Base-by-base conservation (phyloP, 2,797 vertebrate genomes). In the Taeniopygia guttata region DNA sequence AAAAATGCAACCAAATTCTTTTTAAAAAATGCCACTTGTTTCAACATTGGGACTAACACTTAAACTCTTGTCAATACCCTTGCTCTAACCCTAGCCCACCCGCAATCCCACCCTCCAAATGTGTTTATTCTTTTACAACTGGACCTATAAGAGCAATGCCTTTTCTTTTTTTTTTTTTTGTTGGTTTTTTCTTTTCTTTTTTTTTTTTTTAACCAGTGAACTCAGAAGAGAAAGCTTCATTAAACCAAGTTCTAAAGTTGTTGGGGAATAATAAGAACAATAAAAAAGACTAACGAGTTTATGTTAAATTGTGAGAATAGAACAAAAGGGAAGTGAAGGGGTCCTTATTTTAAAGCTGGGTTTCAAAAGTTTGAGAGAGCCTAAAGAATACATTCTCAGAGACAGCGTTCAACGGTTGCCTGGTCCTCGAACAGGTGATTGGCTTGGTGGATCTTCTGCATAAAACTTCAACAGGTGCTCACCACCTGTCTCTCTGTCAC, bases 11-110 rank as follows among this genome's bases (percentile, higher is more conserved):
- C 98, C 97, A 98, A 98, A 98, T 98, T 98, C 18, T 75, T 95
- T 98, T 98, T 98, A 98, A 99, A 99, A 99, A 99, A 99, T 98
- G 98, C 98, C 99, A 99, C 98, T 98, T 97, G 96, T 98, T 98
- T 98, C 80, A 98, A 98, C 97, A 97, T 97, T 98, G 97, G 98
- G 98, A 97, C 97, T 98, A 98, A 98, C 97, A 90, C 98, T 98
- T 97, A 97, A 97, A 97, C 93, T 97, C 80, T 94, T 96, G 90
- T 96, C 93, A 58, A 96, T 97, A 97, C 97, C 97, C 94, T 96
- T 98, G 97, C 97, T 98, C 97, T 98, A 98, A 97, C 97, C 96
- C 98, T 96, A 97, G 95, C 98, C 97, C 98, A 89, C 97, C 98
- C 97, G 0, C 97, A 97, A 98, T 97, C 98, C 98, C 97, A 97